phyloP scores from a whole-genome alignment of 2,888 invertebrate species.

The Pterostichus madidus region DNA sequence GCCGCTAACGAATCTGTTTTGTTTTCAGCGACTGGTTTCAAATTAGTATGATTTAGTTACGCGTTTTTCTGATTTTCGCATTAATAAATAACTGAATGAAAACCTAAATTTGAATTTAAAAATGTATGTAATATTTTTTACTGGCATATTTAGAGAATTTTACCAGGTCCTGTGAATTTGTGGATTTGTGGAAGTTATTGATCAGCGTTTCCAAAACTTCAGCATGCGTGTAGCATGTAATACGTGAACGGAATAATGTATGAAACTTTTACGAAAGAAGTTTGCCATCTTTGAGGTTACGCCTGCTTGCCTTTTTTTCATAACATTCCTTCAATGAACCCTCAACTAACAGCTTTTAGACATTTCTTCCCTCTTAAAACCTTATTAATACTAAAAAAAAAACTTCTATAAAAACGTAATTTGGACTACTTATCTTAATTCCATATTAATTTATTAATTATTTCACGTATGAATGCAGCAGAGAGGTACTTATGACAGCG shows the following conservation, averaged over 20 bases:
- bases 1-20: conserved; percentile 22
- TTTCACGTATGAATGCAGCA: too few species aligned
- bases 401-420: background rate
- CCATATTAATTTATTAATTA: background rate
- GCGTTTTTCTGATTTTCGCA: background rate
- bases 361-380: conserved; percentile 12
- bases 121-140: conserved; percentile 41
- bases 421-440: background rate
- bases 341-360: background rate
- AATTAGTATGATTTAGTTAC: background rate
- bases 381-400: background rate
- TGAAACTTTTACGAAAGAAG: conserved; percentile 48
- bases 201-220: conserved; percentile 64
- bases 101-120: conserved; percentile 40
- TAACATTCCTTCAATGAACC: conserved; percentile 42
- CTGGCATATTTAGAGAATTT: conserved; percentile 39
- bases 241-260: conserved; percentile 62
- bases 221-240: conserved; percentile 59
- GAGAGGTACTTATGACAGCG: too few species aligned
- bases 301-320: conserved; percentile 17
- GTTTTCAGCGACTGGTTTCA: background rate
- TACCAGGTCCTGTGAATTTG: conserved; percentile 43
- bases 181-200: conserved; percentile 62
- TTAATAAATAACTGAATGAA: conserved; percentile 15
- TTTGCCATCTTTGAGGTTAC: conserved; percentile 52